phyloP scores from a whole-genome alignment of 2,888 invertebrate genomes.

The Agriopis marginaria region DNA sequence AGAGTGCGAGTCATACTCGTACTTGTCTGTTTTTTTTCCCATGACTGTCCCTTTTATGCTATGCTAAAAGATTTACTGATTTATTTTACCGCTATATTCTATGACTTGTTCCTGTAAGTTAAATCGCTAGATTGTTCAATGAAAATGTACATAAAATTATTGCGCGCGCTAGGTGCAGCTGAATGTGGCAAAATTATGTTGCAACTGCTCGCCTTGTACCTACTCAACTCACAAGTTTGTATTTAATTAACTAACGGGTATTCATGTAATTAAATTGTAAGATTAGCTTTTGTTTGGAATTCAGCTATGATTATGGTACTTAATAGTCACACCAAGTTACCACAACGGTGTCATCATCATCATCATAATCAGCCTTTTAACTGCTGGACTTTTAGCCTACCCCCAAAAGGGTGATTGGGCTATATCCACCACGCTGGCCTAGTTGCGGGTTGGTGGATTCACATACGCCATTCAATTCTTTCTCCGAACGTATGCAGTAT shows the following conservation, averaged over 20 bases:
- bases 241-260: slow-evolving; percentile 1
- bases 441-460: too few species aligned
- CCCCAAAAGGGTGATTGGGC: too few species aligned
- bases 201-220: slow-evolving; percentile 42
- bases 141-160: slow-evolving; percentile 51
- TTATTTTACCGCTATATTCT: neutral
- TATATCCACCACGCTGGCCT: too few species aligned
- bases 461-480: too few species aligned
- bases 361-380: too few species aligned
- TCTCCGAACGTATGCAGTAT: too few species aligned
- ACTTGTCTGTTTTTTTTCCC: too few species aligned
- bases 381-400: too few species aligned
- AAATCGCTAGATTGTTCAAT: slow-evolving; percentile 47
- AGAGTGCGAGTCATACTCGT: too few species aligned
- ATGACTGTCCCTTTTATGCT: neutral
- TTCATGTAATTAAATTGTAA: slow-evolving; percentile 1
- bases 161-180: slow-evolving; percentile 22
- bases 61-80: too few species aligned
- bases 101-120: slow-evolving; percentile 10
- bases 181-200: slow-evolving; percentile 47
- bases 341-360: too few species aligned
- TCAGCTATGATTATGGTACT: neutral
- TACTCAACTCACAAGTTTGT: slow-evolving; percentile 5
- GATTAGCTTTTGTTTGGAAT: neutral
- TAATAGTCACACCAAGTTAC: too few species aligned